These are phyloP conservation scores for Amniataba percoides DNA, from an alignment of 2,797 vertebrate species.

Conservation along the genomic window DNA sequence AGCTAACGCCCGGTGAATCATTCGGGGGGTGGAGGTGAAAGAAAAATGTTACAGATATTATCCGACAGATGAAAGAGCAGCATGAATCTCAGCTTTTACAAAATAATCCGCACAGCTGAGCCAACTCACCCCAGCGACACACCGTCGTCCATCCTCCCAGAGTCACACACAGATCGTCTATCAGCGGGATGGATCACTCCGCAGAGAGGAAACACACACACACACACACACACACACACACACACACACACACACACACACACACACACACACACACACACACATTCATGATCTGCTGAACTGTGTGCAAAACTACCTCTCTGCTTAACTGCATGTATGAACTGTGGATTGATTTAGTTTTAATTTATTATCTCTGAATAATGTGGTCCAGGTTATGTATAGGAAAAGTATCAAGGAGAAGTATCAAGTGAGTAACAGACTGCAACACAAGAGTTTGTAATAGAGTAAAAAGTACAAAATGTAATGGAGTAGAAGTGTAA, in stretches of 20 bases:
- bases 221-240: too few species aligned
- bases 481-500: too few species aligned
- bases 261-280: too few species aligned
- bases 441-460: too few species aligned
- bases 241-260: too few species aligned
- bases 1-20: conserved; percentile 5
- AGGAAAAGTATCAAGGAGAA: too few species aligned
- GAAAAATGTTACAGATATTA: neutral
- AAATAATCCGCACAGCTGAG: conserved; percentile 44
- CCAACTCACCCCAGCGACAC: conserved; percentile 81
- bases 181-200: conserved; percentile 1
- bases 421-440: too few species aligned
- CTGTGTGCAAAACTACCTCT: too few species aligned
- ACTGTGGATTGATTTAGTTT: neutral
- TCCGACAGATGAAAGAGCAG: conserved; percentile 28
- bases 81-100: conserved; percentile 25
- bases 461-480: too few species aligned
- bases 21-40: neutral
- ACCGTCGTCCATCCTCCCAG: conserved; percentile 82
- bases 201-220: neutral
- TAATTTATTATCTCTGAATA: neutral
- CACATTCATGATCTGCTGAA: too few species aligned
- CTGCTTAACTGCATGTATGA: too few species aligned
- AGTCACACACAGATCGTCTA: conserved; percentile 57
- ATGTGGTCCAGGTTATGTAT: neutral